Evolutionary conservation across 1,140 invertebrate genomes (phyloP).

Genomic region (Rhagoletis pomonella): DNA sequence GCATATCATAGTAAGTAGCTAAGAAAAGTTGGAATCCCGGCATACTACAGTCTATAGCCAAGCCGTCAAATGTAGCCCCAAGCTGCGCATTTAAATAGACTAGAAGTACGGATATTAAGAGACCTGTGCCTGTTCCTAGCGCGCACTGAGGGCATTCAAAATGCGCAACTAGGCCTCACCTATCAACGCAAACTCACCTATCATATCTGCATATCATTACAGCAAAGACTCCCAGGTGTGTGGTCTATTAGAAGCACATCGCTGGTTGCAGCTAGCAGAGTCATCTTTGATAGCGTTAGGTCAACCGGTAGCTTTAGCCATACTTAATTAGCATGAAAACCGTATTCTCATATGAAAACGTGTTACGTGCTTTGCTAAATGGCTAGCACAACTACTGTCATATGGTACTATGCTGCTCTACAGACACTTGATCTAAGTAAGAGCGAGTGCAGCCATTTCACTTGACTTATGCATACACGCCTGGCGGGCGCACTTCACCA

Average conservation of each 20-base stretch:
- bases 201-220: not conserved
- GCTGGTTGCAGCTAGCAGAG: not conserved
- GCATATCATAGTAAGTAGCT: too few species aligned
- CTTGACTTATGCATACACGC: not conserved
- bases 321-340: constrained; percentile 48
- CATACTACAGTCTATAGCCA: too few species aligned
- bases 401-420: not conserved
- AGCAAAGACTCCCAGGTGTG: not conserved
- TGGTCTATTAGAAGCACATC: not conserved
- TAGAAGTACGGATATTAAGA: too few species aligned
- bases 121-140: too few species aligned
- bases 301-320: not conserved
- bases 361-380: not conserved
- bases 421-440: not conserved
- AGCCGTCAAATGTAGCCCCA: too few species aligned
- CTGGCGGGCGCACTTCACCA: not conserved
- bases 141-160: too few species aligned
- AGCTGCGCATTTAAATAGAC: too few species aligned
- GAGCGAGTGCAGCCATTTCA: not conserved
- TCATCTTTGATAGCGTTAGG: not conserved
- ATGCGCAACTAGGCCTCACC: too few species aligned
- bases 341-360: not conserved
- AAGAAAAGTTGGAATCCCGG: too few species aligned
- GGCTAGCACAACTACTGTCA: not conserved
- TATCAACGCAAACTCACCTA: too few species aligned